A percentile compares a stretch with the other conserved stretches of the same genome.
These are phyloP conservation scores for Microctonus hyperodae DNA, from an alignment of 2,888 invertebrate species.

Conservation along the genomic window DNA sequence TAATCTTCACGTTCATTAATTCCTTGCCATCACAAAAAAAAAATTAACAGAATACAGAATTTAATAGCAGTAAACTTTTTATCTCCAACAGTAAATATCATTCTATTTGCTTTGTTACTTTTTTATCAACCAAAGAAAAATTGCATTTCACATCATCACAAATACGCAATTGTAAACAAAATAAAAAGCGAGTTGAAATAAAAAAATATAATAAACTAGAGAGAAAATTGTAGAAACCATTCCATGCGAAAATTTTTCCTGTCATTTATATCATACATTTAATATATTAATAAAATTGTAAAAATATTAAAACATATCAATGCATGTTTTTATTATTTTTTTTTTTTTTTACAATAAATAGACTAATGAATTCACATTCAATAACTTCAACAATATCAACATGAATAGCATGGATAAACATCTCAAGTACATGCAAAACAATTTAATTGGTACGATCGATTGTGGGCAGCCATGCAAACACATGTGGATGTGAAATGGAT, in stretches of 20 bases:
- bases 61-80: background rate
- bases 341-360: background rate
- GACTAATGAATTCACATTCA: background rate
- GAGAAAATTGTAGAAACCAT: background rate
- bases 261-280: too few species aligned
- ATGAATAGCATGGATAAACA: background rate
- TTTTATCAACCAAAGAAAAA: background rate
- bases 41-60: background rate
- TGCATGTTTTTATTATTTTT: too few species aligned
- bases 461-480: conserved; percentile 20
- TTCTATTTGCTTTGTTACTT: background rate
- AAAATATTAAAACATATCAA: too few species aligned
- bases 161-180: too few species aligned
- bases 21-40: background rate
- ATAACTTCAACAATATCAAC: background rate
- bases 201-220: background rate
- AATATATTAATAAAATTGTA: too few species aligned
- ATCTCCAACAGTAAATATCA: background rate
- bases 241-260: background rate
- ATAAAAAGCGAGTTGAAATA: background rate
- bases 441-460: conserved; percentile 43
- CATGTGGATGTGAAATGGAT: background rate
- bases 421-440: conserved; percentile 35
- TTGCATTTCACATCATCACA: background rate
- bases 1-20: too few species aligned